Conservation (phyloP, 2,113 vertebrate genomes). For the Oncorhynchus gorbuscha region DNA sequence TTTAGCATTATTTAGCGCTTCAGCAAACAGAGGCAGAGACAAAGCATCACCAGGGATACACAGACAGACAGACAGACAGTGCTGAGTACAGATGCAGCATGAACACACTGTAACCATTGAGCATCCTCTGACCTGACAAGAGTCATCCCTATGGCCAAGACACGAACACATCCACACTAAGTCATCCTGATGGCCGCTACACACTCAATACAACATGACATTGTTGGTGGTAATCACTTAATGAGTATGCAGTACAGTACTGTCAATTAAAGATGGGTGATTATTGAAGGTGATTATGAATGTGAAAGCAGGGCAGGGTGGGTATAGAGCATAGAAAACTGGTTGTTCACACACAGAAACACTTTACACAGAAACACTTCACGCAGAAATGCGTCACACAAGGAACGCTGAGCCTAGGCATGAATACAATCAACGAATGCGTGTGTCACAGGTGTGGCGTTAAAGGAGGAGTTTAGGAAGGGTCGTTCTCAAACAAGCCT, state of each 20-base stretch:
- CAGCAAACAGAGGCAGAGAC: slow-evolving; percentile 24
- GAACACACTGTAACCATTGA: not conserved
- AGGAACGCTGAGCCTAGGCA: not conserved
- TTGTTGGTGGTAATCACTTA: not conserved
- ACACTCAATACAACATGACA: too few relatives aligned
- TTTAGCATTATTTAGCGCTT: slow-evolving; percentile 58
- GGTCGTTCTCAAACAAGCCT: too few relatives aligned
- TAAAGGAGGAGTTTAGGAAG: not conserved
- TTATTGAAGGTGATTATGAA: not conserved
- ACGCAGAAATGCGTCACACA: too few relatives aligned
- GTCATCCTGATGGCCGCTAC: too few relatives aligned
- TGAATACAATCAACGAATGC: not conserved
- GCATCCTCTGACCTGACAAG: not conserved
- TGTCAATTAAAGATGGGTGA: not conserved
- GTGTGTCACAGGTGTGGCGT: not conserved
- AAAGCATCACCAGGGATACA: slow-evolving; percentile 46
- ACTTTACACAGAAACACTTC: too few relatives aligned
- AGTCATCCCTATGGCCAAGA: not conserved
- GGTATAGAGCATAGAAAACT: not conserved
- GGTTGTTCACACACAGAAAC: not conserved
- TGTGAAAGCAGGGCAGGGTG: not conserved
- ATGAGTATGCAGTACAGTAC: not conserved
- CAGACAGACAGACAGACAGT: not conserved
- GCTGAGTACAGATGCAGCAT: slow-evolving; percentile 30
- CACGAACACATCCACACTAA: not conserved